Base-by-base conservation (phyloP, 64 coral and sea anemone genomes). In the Catalaphyllia jardinei region DNA sequence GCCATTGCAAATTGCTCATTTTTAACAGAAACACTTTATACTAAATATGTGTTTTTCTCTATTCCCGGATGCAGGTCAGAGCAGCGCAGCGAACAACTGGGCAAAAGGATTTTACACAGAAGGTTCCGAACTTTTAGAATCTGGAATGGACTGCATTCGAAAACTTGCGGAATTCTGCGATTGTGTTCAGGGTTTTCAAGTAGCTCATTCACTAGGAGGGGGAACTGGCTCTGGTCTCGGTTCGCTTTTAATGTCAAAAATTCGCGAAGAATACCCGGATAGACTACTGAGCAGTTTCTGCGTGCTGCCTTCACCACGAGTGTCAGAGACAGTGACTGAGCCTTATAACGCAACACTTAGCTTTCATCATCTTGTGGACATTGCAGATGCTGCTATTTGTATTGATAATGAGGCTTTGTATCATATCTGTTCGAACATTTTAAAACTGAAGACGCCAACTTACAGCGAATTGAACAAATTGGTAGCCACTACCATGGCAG, bases 101-200 rank as follows among this genome's bases (percentile, higher is more conserved):
- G 95, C 95, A 19, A 97, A 97, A 61, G 95, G 95, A 17, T 97
- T 97, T 79, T 97, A 97, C 77, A 97, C 95, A 20, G 95, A 97
- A 57, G 95, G 95, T 18, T 93, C 95, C 35, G 95, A 96, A 78
- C 82, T 96, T 16, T 51, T 96, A 25, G 95, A 96, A 87, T 90
- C 91, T 11, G 92, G 86, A 74, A 97, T 97, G 95, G 95, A 97
- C 73, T 97, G 95, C 60, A 73, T 97, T 22, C 88, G 95, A 59
- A 97, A 93, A 91, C 49, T 97, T 60, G 83, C 95, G 0, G 95
- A 97, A 75, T 89, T 86, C 77, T 93, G 95, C 62, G 95, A 97
- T 39, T 87, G 90, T 27, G 92, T 97, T 39, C 95, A 97, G 90
- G 95, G 95, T 72, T 97, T 97, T 89, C 95, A 97, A 73, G 73